Base-by-base conservation (phyloP, 1,140 invertebrate genomes). In the Plectrocnemia conspersa region DNA sequence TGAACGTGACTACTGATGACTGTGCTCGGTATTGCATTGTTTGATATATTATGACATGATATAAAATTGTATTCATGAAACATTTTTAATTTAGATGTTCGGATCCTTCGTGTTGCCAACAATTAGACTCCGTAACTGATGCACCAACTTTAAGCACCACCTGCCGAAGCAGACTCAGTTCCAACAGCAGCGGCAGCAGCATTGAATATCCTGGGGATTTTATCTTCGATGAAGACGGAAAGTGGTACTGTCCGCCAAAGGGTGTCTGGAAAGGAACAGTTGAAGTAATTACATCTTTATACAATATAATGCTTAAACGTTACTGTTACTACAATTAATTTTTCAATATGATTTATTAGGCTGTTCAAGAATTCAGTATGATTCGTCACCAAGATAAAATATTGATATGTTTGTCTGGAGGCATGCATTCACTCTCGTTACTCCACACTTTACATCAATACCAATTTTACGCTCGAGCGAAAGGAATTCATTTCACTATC, bases 371-470 rank as follows among this genome's bases (percentile, higher is more conserved):
- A 63, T 91, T 86, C 68, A 79, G 83, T 15, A 95, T 95, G 91
- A 83, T 96, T 13, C 76, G 81, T 54, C 79, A 89, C 65, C 88
- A 85, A 2, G 92, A 96, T 64, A 79, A 82, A 46, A 80, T 94
- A 9, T 70, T 95, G 59, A 80, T 94, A 1, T 93, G 92, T 69
- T 71, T 94, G n/a, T 86, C 87, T 0, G 88, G 84, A 0, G 86
- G 87, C 0, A 86, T 85, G 53, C 86, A 89, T 65, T 93, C 91
- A 0, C 69, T 94, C 1, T 83, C 84, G 1, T 70, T 95, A 0
- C 72, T 95, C 1, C 91, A 95, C 66, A 85, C 86, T 1, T 73
- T 95, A 52, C 82, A 85, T 47, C 89, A 94, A 65, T 91, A 90
- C 67, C 85, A 89, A 70, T 88, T 83, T 69, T 86, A 91, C 64